A percentile compares a stretch with the other conserved stretches of the same genome.
Evolutionary conservation across 92 coral and sea anemone genomes (phyloP).

Genomic region (Desmophyllum pertusum): DNA sequence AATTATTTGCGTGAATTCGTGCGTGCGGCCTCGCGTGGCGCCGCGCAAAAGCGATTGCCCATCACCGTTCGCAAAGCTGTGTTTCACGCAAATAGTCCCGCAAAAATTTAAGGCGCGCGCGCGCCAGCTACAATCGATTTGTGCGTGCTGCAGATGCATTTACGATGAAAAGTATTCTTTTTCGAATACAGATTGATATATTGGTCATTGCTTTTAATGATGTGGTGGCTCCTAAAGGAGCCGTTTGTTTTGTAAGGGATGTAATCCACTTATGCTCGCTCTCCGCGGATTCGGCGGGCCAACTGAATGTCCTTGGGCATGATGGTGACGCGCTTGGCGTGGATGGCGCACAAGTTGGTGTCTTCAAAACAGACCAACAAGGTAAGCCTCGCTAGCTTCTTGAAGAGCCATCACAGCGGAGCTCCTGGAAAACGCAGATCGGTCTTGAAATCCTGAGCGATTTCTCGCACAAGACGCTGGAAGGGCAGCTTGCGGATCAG

Average conservation of each 20-base stretch:
- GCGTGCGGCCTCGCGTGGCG: too few relatives aligned
- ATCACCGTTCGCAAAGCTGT: too few relatives aligned
- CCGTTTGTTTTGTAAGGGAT: slow-evolving; percentile 28
- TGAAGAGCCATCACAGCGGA: slow-evolving; percentile 89
- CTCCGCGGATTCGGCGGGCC: not conserved
- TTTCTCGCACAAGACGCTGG: slow-evolving; percentile 85
- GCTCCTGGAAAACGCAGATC: too few relatives aligned
- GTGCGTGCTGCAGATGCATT: too few relatives aligned
- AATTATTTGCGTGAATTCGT: too few relatives aligned
- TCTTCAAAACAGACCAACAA: slow-evolving; percentile 86
- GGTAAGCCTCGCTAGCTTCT: slow-evolving; percentile 91
- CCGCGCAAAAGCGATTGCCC: too few relatives aligned
- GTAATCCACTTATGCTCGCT: not conserved
- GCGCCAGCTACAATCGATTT: too few relatives aligned
- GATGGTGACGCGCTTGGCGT: slow-evolving; percentile 70
- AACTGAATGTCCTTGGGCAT: not conserved
- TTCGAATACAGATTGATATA: not conserved
- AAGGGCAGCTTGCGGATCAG: slow-evolving; percentile 87
- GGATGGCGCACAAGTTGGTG: slow-evolving; percentile 85
- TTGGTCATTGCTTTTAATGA: not conserved
- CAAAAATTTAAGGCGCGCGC: too few relatives aligned
- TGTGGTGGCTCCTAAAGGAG: slow-evolving; percentile 74
- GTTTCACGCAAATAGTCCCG: too few relatives aligned
- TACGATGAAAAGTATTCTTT: not conserved
- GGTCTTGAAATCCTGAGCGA: too few relatives aligned